A percentile compares a stretch with the other conserved stretches of the same genome.
phyloP scores from a whole-genome alignment of 1,140 invertebrate genomes.

The Helicoverpa armigera region DNA sequence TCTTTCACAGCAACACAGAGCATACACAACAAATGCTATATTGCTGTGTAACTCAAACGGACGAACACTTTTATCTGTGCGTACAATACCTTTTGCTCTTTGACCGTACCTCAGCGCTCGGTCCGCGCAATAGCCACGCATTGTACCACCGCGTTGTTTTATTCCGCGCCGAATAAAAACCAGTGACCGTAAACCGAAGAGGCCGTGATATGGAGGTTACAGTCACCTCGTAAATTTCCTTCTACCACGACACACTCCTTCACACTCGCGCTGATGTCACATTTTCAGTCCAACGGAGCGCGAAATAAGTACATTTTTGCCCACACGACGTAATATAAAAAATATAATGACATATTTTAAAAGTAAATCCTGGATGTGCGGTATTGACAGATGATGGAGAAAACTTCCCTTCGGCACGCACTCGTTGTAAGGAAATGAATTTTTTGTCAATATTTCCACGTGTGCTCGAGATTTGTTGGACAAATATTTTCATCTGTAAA shows the following conservation, averaged over 20 bases:
- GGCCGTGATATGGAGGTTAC: conserved; percentile 77
- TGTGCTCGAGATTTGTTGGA: conserved; percentile 46
- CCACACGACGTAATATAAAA: conserved; percentile 80
- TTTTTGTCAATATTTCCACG: conserved; percentile 49
- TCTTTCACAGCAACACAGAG: conserved; percentile 8
- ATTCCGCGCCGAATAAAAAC: conserved; percentile 77
- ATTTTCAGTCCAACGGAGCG: conserved; percentile 85
- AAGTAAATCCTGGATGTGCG: conserved; percentile 70
- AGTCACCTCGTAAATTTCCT: conserved; percentile 80
- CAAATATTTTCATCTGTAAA: conserved; percentile 51
- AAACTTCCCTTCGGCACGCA: conserved; percentile 40
- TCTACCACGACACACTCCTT: conserved; percentile 69
- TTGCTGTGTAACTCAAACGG: conserved; percentile 19
- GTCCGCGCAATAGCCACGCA: conserved; percentile 25
- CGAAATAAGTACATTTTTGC: conserved; percentile 86
- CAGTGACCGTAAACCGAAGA: conserved; percentile 80
- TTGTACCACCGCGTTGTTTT: conserved; percentile 57
- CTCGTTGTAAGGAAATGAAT: conserved; percentile 39
- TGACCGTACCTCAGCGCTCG: conserved; percentile 10
- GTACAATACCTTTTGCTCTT: conserved; percentile 33
- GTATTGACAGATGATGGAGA: conserved; percentile 73
- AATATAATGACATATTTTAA: conserved; percentile 84
- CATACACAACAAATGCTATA: conserved; percentile 39
- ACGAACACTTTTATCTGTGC: conserved; percentile 37
- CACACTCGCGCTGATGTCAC: conserved; percentile 81